A percentile compares a stretch with the other conserved stretches of the same genome.
Evolutionary conservation across 1,140 invertebrate species (phyloP).

Genomic region (Magallana gigas): DNA sequence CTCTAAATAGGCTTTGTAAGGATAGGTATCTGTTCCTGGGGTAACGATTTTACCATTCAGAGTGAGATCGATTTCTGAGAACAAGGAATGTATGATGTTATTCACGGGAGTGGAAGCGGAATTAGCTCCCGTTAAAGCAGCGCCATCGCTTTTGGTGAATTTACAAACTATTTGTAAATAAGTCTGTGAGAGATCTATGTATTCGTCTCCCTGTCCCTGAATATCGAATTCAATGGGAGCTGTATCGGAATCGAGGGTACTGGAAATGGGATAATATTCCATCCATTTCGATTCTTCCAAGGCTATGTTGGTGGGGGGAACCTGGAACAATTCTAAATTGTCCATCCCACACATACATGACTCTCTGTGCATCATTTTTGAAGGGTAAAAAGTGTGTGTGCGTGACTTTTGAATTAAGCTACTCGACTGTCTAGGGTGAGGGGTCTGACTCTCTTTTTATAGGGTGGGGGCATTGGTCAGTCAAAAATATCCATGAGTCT

Average conservation of each 20-base stretch:
- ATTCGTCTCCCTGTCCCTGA: neutral
- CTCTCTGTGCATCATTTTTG: neutral
- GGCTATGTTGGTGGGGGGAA: neutral
- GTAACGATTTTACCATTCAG: neutral
- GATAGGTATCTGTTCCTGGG: slow-evolving; percentile 18
- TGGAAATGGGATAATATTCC: slow-evolving; percentile 6
- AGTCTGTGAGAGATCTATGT: neutral
- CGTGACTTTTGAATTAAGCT: too few relatives aligned
- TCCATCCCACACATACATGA: neutral
- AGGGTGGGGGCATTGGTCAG: too few relatives aligned
- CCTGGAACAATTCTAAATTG: neutral
- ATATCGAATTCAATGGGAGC: neutral
- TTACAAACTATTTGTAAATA: neutral
- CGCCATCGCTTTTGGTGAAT: neutral
- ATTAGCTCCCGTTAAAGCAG: neutral
- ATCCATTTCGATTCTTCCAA: neutral
- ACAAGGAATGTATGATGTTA: neutral
- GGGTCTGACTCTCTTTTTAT: too few relatives aligned
- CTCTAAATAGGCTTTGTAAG: slow-evolving; percentile 31
- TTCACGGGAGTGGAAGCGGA: neutral
- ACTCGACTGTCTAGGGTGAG: too few relatives aligned
- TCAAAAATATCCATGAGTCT: too few relatives aligned
- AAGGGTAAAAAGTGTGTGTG: too few relatives aligned
- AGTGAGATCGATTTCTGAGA: neutral
- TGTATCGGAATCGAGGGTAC: neutral